phyloP scores from a whole-genome alignment of 2,797 vertebrate genomes.

The Argyrosomus regius region DNA sequence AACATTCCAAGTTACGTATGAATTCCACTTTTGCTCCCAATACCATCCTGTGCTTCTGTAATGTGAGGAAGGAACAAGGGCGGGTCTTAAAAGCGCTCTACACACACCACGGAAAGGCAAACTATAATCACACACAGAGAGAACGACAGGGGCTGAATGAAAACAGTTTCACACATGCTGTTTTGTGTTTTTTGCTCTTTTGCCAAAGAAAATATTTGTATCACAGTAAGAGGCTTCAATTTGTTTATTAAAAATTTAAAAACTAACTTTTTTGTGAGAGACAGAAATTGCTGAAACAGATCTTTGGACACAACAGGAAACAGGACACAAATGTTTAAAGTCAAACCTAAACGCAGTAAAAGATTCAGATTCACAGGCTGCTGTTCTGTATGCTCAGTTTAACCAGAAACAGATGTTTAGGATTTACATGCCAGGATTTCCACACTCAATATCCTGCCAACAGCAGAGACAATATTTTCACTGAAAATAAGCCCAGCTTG shows the following conservation, averaged over 20 bases:
- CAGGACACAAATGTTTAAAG: constrained; percentile 27
- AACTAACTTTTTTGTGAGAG: background rate
- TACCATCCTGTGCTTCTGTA: constrained; percentile 46
- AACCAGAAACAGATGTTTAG: constrained; percentile 12
- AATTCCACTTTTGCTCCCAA: constrained; percentile 60
- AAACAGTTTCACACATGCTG: background rate
- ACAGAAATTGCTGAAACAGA: constrained; percentile 27
- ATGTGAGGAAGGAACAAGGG: constrained; percentile 57
- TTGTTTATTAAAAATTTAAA: background rate
- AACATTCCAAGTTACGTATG: constrained; percentile 64
- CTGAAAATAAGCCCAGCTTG: constrained; percentile 24
- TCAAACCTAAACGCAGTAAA: constrained; percentile 14
- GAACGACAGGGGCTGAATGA: background rate
- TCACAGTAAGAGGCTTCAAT: background rate
- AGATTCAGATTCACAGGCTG: background rate
- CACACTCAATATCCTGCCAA: constrained; percentile 33
- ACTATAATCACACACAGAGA: background rate
- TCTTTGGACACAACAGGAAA: constrained; percentile 53
- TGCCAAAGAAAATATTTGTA: background rate
- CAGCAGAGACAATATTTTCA: constrained; percentile 47
- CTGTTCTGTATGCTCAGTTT: constrained; percentile 1
- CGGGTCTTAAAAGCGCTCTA: constrained; percentile 45
- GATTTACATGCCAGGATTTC: constrained; percentile 57
- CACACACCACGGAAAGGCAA: constrained; percentile 4
- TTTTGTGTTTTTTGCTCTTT: background rate